Evolutionary conservation across 2,888 invertebrate genomes (phyloP), one percentile per base, ranked within the genome.

Genomic region (Perizoma flavofasciatum): DNA sequence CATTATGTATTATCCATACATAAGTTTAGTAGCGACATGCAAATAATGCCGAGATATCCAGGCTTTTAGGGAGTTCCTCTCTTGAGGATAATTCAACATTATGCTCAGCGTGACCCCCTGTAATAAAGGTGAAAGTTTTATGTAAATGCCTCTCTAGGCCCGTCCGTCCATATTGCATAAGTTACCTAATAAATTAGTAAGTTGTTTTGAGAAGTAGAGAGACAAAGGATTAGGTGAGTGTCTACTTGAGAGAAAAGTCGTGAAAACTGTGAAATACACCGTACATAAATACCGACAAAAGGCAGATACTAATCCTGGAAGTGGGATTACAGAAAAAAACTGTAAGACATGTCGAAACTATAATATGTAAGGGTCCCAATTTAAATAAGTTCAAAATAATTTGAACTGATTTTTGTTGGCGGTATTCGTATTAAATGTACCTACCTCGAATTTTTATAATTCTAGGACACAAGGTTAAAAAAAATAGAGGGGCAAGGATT

Each of bases 141-240:
- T 79, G 77, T 76, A 78, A 78, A 78, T 75, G 68, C 68, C 60
- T 57, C 69, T 61, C 68, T 67, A 49, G 51, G 51, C 67, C 67
- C 64, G 71, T 70, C 70, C 66, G 73, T 73, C 72, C 70, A 67
- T 74, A 74, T 71, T 69, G 72, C 70, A 71, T 65, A 78, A 77
- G 73, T 76, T 72, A 72, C 70, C 72, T 75, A 73, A 78, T 78
- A 77, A 80, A 79, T 81, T 77, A 74, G 70, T 71, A 69, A 79
- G 77, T 77, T 77, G 70, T 69, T 61, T 63, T 53, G 37, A 37
- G 37, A 37, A 37, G 37, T 37, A 5, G 37, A 6, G 44, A 45
- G 5, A 45, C 44, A 7, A 45, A 45, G n/a, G 6, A 4, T 11
- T 11, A 45, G 22, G 4, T 37, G 35, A 37, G 22, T 22, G 3